A percentile compares a stretch with the other conserved stretches of the same genome.
Evolutionary conservation across 35 echinoderm and acorn worm genomes (phyloP).

Genomic region (Apostichopus californicus): DNA sequence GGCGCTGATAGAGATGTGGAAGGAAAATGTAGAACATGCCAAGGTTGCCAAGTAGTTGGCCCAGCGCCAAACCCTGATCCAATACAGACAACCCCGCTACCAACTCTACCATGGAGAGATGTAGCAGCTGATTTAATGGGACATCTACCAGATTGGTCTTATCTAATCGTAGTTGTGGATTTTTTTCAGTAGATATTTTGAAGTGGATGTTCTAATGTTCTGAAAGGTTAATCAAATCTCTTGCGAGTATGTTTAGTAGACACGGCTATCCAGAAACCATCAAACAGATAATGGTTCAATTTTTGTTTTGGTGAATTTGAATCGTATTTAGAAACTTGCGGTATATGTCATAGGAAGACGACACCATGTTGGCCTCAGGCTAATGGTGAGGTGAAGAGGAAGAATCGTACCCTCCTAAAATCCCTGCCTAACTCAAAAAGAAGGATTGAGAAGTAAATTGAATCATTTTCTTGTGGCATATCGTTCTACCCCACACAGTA

Average conservation of each 20-base stretch:
- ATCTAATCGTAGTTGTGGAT: not conserved
- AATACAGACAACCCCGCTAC: not conserved
- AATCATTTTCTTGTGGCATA: slow-evolving; percentile 51
- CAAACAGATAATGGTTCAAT: not conserved
- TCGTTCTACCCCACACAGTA: slow-evolving; percentile 61
- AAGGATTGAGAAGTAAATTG: slow-evolving; percentile 69
- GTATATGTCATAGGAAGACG: not conserved
- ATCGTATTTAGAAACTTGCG: not conserved
- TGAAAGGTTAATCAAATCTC: not conserved
- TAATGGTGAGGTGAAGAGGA: slow-evolving; percentile 65
- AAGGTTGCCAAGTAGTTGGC: not conserved
- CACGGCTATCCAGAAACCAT: not conserved
- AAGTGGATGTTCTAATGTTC: not conserved
- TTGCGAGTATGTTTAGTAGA: not conserved
- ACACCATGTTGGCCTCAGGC: slow-evolving; percentile 55
- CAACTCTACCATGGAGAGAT: not conserved
- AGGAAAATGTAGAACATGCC: not conserved
- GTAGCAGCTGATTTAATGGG: not conserved
- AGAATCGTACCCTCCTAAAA: slow-evolving; percentile 59
- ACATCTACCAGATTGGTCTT: not conserved
- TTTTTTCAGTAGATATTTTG: not conserved
- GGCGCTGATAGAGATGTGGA: slow-evolving; percentile 4
- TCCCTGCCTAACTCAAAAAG: slow-evolving; percentile 12
- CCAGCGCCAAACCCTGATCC: not conserved
- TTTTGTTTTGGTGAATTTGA: not conserved